phyloP scores from a whole-genome alignment of 2,797 vertebrate species.

The Melanogrammus aeglefinus region DNA sequence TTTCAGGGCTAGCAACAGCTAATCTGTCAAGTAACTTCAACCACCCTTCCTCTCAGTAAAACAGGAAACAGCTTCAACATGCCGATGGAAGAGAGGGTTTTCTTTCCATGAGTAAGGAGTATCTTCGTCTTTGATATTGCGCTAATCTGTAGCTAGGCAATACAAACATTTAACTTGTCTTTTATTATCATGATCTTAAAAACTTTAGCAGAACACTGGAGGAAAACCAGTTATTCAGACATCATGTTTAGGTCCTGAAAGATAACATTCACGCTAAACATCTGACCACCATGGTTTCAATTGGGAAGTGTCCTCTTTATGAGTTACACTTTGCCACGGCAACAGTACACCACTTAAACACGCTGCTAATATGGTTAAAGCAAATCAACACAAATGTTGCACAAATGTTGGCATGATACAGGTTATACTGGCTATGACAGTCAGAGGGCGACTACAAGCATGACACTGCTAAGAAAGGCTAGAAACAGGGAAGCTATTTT shows the following conservation, averaged over 20 bases:
- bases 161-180: neutral
- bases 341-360: neutral
- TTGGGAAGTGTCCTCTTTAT: neutral
- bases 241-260: neutral
- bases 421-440: neutral
- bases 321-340: no score
- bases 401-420: no score
- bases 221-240: neutral
- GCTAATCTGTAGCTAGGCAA: neutral
- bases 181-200: neutral
- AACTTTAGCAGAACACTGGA: neutral
- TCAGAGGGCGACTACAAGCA: neutral
- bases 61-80: neutral
- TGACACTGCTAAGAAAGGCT: neutral
- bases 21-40: neutral
- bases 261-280: neutral
- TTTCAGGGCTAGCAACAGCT: neutral
- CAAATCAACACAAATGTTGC: no score
- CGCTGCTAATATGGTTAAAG: neutral
- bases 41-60: neutral
- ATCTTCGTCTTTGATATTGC: neutral
- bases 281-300: neutral
- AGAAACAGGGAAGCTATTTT: neutral
- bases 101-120: neutral
- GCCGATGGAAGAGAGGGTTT: neutral